Evolutionary conservation across 2,888 invertebrate genomes (phyloP).

Genomic region (Lycia hirtaria): DNA sequence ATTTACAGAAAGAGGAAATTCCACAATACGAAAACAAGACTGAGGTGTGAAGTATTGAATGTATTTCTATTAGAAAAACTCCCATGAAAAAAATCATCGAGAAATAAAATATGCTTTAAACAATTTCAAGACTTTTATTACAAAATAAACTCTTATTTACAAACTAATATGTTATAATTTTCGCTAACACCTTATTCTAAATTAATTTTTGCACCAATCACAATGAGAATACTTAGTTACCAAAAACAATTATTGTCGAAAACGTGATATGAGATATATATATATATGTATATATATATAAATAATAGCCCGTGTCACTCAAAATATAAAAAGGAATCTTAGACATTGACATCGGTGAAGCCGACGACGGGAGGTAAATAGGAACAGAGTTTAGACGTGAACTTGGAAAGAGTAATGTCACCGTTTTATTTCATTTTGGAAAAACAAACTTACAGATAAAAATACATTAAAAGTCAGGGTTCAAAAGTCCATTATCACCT

Average conservation of each 20-base stretch:
- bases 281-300: too few species aligned
- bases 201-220: neutral
- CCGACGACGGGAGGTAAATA: too few species aligned
- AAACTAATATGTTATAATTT: slow-evolving; percentile 9
- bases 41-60: neutral
- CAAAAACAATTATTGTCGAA: neutral
- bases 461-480: too few species aligned
- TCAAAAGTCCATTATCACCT: too few species aligned
- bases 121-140: slow-evolving; percentile 3
- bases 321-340: too few species aligned
- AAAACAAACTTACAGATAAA: too few species aligned
- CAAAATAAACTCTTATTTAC: slow-evolving; percentile 41
- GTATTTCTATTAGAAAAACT: neutral
- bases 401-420: too few species aligned
- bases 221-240: neutral
- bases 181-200: neutral
- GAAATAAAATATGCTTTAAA: neutral
- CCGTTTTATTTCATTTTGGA: too few species aligned
- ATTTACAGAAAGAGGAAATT: slow-evolving; percentile 10
- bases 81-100: neutral
- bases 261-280: neutral
- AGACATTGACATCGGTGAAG: too few species aligned
- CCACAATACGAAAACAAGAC: slow-evolving; percentile 1
- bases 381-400: too few species aligned
- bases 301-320: too few species aligned